Percentiles rank a stretch among this genome's conserved stretches.
phyloP scores from a whole-genome alignment of 2,888 invertebrate genomes.

The Euproctis similis region DNA sequence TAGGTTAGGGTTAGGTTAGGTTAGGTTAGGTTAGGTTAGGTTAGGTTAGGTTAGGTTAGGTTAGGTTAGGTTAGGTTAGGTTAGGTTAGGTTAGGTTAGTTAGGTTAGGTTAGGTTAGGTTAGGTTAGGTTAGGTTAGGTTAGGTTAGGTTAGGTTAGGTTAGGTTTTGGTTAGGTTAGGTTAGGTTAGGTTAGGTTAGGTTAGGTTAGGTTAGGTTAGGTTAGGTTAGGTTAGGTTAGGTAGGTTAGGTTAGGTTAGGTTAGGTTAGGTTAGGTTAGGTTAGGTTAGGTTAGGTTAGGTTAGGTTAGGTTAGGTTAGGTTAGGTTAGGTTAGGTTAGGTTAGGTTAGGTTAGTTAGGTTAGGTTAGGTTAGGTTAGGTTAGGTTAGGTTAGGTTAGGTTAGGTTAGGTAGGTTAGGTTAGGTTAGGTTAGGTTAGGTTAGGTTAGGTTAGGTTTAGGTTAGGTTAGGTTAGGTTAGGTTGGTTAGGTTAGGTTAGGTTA shows the following conservation, averaged over 20 bases:
- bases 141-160: constrained; percentile 4
- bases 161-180: too few species aligned
- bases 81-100: constrained; percentile 4
- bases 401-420: too few species aligned
- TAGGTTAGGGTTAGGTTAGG: too few species aligned
- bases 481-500: too few species aligned
- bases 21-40: constrained; percentile 4
- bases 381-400: constrained; percentile 4
- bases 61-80: constrained; percentile 4
- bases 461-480: too few species aligned
- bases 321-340: constrained; percentile 4
- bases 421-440: constrained; percentile 4
- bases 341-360: constrained; percentile 4
- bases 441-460: too few species aligned
- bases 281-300: constrained; percentile 4
- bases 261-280: constrained; percentile 4
- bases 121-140: constrained; percentile 4
- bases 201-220: constrained; percentile 3
- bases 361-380: constrained; percentile 4
- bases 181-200: constrained; percentile 4
- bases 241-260: too few species aligned
- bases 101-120: constrained; percentile 4
- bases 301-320: constrained; percentile 4
- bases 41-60: constrained; percentile 4
- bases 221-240: constrained; percentile 4